A percentile compares a stretch with the other conserved stretches of the same genome.
phyloP scores from a whole-genome alignment of 1,140 invertebrate species.

The Meloidogyne floridensis region DNA sequence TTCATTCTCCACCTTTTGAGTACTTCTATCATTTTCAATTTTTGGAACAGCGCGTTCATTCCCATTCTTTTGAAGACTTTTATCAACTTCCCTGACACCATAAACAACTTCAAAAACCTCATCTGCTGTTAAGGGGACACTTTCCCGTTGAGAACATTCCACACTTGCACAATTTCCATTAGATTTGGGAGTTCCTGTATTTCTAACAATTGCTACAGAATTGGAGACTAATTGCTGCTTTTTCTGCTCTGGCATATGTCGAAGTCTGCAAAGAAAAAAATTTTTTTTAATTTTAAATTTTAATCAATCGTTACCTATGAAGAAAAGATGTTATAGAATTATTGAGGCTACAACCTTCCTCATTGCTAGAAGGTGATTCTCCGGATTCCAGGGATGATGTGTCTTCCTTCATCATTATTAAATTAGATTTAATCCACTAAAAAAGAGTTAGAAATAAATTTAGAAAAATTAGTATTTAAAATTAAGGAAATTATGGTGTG shows the following conservation, averaged over 20 bases:
- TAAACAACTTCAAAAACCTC: constrained; percentile 26
- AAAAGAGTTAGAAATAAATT: too few relatives aligned
- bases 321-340: constrained; percentile 6
- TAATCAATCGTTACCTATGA: neutral
- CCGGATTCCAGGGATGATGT: neutral
- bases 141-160: neutral
- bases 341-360: neutral
- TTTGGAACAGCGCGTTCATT: neutral
- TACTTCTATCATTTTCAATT: too few relatives aligned
- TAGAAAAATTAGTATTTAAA: too few relatives aligned
- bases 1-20: too few relatives aligned
- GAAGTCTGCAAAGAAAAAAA: neutral
- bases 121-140: neutral
- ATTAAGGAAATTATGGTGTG: too few relatives aligned
- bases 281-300: neutral
- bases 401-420: neutral
- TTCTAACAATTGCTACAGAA: neutral
- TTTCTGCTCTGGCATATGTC: constrained; percentile 21
- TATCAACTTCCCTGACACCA: neutral
- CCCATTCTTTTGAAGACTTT: neutral
- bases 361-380: neutral
- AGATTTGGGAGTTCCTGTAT: neutral
- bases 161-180: neutral
- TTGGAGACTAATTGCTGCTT: constrained; percentile 19
- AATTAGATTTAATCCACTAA: too few relatives aligned